These are phyloP conservation scores for Drosophila navojoa DNA, from an alignment of 1,140 invertebrate genomes.

Conservation along the genomic window DNA sequence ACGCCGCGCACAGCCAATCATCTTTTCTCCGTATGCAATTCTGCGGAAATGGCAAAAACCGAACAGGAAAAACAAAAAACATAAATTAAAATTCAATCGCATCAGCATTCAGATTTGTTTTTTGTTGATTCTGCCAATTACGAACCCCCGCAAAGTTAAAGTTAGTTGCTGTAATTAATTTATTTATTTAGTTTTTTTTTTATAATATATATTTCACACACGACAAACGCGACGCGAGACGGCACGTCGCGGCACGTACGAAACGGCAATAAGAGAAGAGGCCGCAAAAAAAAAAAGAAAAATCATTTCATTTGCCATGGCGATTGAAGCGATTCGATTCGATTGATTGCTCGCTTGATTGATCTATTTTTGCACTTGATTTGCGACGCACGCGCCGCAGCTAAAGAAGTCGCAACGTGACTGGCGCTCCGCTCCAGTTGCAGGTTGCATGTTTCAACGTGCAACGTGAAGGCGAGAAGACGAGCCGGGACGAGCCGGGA, in stretches of 20 bases:
- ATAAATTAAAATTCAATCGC: slow-evolving; percentile 27
- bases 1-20: slow-evolving; percentile 29
- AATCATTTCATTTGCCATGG: slow-evolving; percentile 51
- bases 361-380: slow-evolving; percentile 83
- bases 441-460: slow-evolving; percentile 3
- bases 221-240: neutral
- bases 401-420: slow-evolving; percentile 57
- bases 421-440: slow-evolving; percentile 63
- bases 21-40: slow-evolving; percentile 50
- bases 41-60: slow-evolving; percentile 53
- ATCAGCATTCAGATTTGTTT: slow-evolving; percentile 60
- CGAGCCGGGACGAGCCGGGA: slow-evolving; percentile 15
- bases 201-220: neutral
- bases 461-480: slow-evolving; percentile 2
- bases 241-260: slow-evolving; percentile 39
- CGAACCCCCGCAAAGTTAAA: slow-evolving; percentile 36
- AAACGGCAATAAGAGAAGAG: neutral
- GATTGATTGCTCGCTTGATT: slow-evolving; percentile 78
- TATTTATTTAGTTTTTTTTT: neutral
- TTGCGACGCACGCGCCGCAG: slow-evolving; percentile 76
- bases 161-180: neutral
- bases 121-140: slow-evolving; percentile 50
- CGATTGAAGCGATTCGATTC: slow-evolving; percentile 66
- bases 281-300: slow-evolving; percentile 10
- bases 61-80: slow-evolving; percentile 4